Evolutionary conservation across 2,797 vertebrate genomes (phyloP), one percentile per base, ranked within the genome.

Genomic region (Leptoclinus maculatus): DNA sequence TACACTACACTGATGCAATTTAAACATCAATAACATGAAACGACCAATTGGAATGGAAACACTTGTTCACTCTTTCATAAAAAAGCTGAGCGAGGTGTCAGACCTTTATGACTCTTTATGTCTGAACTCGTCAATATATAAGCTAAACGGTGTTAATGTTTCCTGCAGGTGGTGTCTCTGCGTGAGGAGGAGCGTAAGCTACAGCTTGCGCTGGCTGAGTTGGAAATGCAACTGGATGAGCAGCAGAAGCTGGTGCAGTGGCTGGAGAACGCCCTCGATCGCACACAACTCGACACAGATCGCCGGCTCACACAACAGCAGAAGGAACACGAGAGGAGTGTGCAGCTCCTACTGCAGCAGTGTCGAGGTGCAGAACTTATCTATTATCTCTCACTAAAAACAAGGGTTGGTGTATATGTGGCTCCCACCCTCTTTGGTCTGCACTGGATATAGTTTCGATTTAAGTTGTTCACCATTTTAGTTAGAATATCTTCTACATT

Each of bases 161-260:
- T 51, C 65, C 74, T 87, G 54, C 82, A 99, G 98, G 98, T 99
- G 85, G 98, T 99, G 88, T 97, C 95, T 0, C 94, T 99, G 68
- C 96, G 98, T 2, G 98, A 99, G 88, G 98, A 99, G 70, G 98
- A 99, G 88, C 96, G 98, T 83, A 96, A 95, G 83, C 96, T 99
- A 78, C 97, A 98, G 79, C 92, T 98, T 0, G 96, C 96, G 14
- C 95, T 97, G 88, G 97, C 97, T 0, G 97, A 99, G 89, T 91
- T 99, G 80, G 98, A 99, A 91, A 97, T 99, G 96, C 96, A 97
- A 47, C 90, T 96, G 59, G 97, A 98, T 66, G 98, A 99, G 91
- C 97, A 98, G 94, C 96, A 98, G 93, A 92, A 92, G 87, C 92
- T 97, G 84, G 95, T 97, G 56, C 93, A 93, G 87, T 98, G 97